A percentile compares a stretch with the other conserved stretches of the same genome.
These are phyloP conservation scores for Actinemys pallida DNA, from an alignment of 2,113 vertebrate species.

Conservation along the genomic window DNA sequence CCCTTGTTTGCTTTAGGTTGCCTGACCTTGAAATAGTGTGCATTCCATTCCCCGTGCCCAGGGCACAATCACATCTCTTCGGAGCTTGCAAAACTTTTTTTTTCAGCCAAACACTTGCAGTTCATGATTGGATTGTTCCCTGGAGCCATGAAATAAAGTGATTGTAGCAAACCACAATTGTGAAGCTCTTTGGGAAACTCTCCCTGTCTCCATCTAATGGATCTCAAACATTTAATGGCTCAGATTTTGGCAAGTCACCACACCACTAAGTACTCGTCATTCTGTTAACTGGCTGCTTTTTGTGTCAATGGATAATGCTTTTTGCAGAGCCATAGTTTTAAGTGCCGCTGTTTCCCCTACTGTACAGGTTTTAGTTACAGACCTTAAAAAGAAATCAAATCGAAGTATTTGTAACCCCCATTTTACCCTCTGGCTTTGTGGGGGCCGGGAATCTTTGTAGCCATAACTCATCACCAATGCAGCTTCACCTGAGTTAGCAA, in stretches of 20 bases:
- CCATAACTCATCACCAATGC: rapidly evolving
- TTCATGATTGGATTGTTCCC: conserved; percentile 61
- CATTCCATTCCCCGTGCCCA: neutral
- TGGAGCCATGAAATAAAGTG: conserved; percentile 59
- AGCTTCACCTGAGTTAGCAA: neutral
- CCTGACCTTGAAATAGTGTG: conserved; percentile 22
- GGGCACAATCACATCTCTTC: conserved; percentile 16
- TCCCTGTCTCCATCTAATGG: conserved; percentile 65
- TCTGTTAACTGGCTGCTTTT: conserved; percentile 59
- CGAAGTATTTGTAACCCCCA: neutral
- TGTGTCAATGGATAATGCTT: conserved; percentile 36
- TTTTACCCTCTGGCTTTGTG: neutral
- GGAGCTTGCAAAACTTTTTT: conserved; percentile 45
- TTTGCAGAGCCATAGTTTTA: neutral
- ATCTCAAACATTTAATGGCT: conserved; percentile 69
- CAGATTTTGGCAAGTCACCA: conserved; percentile 53
- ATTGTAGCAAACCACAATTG: conserved; percentile 52
- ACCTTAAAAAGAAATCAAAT: neutral
- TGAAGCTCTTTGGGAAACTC: conserved; percentile 62
- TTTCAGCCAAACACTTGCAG: neutral
- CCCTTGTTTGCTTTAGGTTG: neutral
- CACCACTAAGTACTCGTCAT: neutral
- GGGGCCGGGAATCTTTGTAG: neutral
- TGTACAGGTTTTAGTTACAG: neutral
- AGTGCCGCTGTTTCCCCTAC: neutral